phyloP scores from a whole-genome alignment of 2,797 vertebrate species.

The Myripristis jacobus region DNA sequence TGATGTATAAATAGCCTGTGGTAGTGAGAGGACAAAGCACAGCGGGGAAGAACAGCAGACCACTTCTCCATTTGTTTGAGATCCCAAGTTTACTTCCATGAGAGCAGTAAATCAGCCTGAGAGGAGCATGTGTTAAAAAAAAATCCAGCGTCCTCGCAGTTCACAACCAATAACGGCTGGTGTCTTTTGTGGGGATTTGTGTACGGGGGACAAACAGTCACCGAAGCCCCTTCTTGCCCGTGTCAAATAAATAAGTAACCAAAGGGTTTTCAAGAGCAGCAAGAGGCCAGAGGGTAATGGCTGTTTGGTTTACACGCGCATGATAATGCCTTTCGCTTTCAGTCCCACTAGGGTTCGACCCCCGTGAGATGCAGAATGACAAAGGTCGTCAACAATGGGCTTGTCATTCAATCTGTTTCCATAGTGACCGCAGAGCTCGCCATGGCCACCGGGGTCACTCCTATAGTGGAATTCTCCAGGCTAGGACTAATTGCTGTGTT shows the following conservation, averaged over 20 bases:
- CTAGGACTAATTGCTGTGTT: slow-evolving; percentile 76
- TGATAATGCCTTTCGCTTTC: slow-evolving; percentile 75
- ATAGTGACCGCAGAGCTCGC: slow-evolving; percentile 59
- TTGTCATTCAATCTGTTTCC: slow-evolving; percentile 75
- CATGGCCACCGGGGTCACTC: slow-evolving; percentile 60
- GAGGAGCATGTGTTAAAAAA: slow-evolving; percentile 47
- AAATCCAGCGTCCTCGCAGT: slow-evolving; percentile 39
- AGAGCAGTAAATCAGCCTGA: slow-evolving; percentile 26
- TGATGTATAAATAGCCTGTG: slow-evolving; percentile 71
- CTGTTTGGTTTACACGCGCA: slow-evolving; percentile 75
- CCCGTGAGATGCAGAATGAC: slow-evolving; percentile 57
- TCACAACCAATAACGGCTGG: slow-evolving; percentile 46
- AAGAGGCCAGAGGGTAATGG: slow-evolving; percentile 68
- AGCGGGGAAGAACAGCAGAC: slow-evolving; percentile 58
- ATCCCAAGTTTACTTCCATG: slow-evolving; percentile 49
- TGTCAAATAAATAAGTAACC: slow-evolving; percentile 74
- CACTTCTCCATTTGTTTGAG: slow-evolving; percentile 61
- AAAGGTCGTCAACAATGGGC: slow-evolving; percentile 76
- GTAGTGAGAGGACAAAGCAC: slow-evolving; percentile 62
- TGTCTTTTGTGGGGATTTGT: slow-evolving; percentile 49
- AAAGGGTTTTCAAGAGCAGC: slow-evolving; percentile 59
- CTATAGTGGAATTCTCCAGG: slow-evolving; percentile 61
- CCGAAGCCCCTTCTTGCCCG: slow-evolving; percentile 50
- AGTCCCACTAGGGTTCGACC: slow-evolving; percentile 56
- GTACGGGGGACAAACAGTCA: slow-evolving; percentile 38